Evolutionary conservation across 2,113 vertebrate genomes (phyloP).

Genomic region (Todiramphus saurophagus): DNA sequence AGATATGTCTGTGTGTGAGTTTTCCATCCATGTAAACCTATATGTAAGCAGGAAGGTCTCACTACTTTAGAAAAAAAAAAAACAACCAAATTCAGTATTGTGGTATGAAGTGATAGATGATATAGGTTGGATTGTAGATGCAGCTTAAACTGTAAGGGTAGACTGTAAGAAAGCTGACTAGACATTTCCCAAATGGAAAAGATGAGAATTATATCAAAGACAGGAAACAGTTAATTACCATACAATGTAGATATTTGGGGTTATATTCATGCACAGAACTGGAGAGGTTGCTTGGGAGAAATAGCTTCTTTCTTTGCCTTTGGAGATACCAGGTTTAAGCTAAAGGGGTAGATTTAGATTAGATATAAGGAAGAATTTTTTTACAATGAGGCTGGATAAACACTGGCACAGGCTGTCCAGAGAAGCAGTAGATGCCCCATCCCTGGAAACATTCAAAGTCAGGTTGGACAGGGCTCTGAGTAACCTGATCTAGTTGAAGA

Average conservation of each 20-base stretch:
- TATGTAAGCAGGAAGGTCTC: background rate
- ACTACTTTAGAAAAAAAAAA: background rate
- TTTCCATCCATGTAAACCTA: background rate
- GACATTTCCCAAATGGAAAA: background rate
- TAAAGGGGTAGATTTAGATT: no score
- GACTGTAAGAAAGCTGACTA: background rate
- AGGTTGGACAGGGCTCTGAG: no score
- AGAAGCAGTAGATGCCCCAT: no score
- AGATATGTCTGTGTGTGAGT: background rate
- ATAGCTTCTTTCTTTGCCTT: background rate
- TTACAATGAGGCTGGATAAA: no score
- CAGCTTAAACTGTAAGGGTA: background rate
- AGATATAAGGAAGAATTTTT: no score
- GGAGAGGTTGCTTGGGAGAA: background rate
- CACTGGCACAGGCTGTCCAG: no score
- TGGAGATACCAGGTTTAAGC: background rate
- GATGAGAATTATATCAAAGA: background rate
- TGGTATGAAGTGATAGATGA: background rate
- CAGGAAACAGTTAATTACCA: background rate
- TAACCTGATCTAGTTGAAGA: no score
- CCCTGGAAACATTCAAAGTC: no score
- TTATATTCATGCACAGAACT: background rate
- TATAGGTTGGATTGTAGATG: accelerated
- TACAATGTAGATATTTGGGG: background rate
- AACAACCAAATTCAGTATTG: background rate